phyloP scores from a whole-genome alignment of 1,140 invertebrate species.

The Caenorhabditis briggsae region DNA sequence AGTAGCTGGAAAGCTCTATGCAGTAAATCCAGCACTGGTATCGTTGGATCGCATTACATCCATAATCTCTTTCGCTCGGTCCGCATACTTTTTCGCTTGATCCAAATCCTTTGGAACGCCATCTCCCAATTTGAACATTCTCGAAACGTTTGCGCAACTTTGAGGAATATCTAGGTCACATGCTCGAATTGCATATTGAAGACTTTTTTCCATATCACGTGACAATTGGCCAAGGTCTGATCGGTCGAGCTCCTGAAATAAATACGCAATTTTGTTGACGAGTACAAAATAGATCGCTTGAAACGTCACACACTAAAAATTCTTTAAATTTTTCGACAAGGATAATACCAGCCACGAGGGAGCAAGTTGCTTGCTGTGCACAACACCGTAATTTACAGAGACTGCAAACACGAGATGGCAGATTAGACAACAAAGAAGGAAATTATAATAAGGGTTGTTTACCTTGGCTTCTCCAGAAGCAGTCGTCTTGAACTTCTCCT shows the following conservation, averaged over 20 bases:
- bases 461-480: slow-evolving; percentile 45
- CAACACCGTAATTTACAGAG: no score
- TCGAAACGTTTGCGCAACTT: slow-evolving; percentile 71
- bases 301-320: background rate
- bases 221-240: slow-evolving; percentile 64
- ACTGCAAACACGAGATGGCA: no score
- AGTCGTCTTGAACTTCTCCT: slow-evolving; percentile 67
- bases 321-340: background rate
- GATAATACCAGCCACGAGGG: background rate
- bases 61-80: slow-evolving; percentile 72
- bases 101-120: slow-evolving; percentile 74
- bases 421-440: no score
- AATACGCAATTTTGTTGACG: background rate
- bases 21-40: slow-evolving; percentile 71
- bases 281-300: background rate
- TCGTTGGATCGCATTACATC: slow-evolving; percentile 69
- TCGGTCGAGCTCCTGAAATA: slow-evolving; percentile 56
- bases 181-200: slow-evolving; percentile 71
- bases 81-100: slow-evolving; percentile 72
- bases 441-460: background rate
- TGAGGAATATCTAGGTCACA: slow-evolving; percentile 73
- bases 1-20: slow-evolving; percentile 50
- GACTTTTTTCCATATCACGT: slow-evolving; percentile 73
- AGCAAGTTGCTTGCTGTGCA: background rate
- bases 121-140: slow-evolving; percentile 74